phyloP scores from a whole-genome alignment of 2,888 invertebrate species.

The Clostera curtula region DNA sequence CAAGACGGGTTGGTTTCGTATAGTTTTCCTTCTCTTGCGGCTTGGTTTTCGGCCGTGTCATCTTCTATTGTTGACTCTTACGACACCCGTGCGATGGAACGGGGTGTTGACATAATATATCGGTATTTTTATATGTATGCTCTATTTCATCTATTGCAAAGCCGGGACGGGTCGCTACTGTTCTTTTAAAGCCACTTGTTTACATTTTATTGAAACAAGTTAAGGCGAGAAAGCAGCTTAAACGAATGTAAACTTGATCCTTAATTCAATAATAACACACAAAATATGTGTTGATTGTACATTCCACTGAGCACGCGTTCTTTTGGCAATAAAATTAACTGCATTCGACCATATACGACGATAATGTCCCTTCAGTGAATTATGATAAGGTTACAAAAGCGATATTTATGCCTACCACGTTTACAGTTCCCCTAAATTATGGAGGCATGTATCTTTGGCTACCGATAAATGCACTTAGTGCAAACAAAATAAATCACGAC shows the following conservation, averaged over 20 bases:
- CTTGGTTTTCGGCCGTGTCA: too few relatives aligned
- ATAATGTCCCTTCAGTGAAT: constrained; percentile 35
- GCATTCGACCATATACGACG: constrained; percentile 34
- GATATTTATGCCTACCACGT: constrained; percentile 30
- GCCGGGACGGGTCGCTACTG: too few relatives aligned
- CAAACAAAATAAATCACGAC: constrained; percentile 40
- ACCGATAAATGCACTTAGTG: constrained; percentile 38
- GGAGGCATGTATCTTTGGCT: constrained; percentile 24
- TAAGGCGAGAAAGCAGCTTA: too few relatives aligned
- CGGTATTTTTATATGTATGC: too few relatives aligned
- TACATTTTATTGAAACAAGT: too few relatives aligned
- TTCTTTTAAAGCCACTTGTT: too few relatives aligned
- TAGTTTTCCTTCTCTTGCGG: too few relatives aligned
- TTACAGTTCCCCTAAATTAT: constrained; percentile 30
- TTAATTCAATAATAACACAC: constrained; percentile 31
- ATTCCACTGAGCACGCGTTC: constrained; percentile 23
- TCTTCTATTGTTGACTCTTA: too few relatives aligned
- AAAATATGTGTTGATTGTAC: constrained; percentile 31
- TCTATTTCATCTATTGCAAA: too few relatives aligned
- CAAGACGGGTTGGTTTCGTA: too few relatives aligned
- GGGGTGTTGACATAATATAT: too few relatives aligned
- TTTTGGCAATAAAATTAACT: constrained; percentile 54
- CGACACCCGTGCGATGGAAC: too few relatives aligned
- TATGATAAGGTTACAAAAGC: constrained; percentile 40
- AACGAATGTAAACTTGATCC: constrained; percentile 34